Conservation (phyloP, 2,888 invertebrate species). For the Lycophotia porphyrea region DNA sequence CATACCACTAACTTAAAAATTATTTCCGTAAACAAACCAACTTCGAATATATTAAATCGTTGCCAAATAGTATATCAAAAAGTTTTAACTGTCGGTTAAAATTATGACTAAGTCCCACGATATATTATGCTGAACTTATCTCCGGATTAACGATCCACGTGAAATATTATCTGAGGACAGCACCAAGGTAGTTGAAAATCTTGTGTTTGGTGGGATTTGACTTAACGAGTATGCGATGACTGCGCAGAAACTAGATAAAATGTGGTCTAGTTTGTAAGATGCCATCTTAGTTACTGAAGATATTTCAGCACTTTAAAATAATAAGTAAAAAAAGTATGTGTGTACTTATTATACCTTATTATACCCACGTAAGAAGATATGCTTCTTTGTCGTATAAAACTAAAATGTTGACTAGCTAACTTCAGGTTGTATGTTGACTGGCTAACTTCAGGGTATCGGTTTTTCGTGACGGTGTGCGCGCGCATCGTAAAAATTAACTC, state of each 20-base stretch:
- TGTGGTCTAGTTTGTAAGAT: constrained; percentile 27
- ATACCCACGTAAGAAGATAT: no score
- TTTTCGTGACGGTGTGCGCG: no score
- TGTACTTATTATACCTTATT: no score
- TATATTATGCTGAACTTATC: constrained; percentile 60
- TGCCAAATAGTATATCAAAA: constrained; percentile 65
- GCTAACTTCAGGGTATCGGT: no score
- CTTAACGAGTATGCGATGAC: constrained; percentile 71
- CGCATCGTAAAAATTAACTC: no score
- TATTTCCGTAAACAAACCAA: constrained; percentile 59
- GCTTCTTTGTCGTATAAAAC: no score
- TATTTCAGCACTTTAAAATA: no score
- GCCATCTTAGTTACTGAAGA: background rate
- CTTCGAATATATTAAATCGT: constrained; percentile 47
- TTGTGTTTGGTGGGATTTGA: constrained; percentile 57
- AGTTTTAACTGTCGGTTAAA: constrained; percentile 61
- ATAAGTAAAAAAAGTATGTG: no score
- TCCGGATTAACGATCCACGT: constrained; percentile 58
- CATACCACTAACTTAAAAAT: constrained; percentile 52
- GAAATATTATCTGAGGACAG: constrained; percentile 61
- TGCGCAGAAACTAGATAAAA: constrained; percentile 23
- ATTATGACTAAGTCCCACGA: constrained; percentile 57
- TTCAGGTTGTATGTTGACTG: no score
- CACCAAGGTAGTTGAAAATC: constrained; percentile 47
- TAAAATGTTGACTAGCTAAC: no score